Percentiles rank a stretch among this genome's conserved stretches.
Evolutionary conservation across 23 tunicate genomes (phyloP).

Genomic region (Pegea sp.): DNA sequence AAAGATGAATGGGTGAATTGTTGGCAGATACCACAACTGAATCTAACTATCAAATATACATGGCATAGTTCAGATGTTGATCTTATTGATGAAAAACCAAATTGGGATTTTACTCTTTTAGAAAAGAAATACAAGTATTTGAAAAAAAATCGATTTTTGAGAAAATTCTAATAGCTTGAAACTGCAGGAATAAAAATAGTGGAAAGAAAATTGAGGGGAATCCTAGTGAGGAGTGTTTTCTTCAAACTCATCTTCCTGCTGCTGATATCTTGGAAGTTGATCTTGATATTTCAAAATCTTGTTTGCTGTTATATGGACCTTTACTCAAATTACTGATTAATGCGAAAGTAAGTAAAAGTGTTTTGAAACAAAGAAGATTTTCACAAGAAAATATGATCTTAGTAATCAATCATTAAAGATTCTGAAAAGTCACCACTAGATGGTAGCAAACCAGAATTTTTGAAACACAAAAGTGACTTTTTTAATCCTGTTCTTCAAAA

Average conservation of each 20-base stretch:
- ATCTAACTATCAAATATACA: constrained; percentile 25
- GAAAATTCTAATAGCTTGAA: too few relatives aligned
- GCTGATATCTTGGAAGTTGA: constrained; percentile 53
- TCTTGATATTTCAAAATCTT: constrained; percentile 24
- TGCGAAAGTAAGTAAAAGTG: constrained; percentile 41
- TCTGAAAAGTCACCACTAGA: too few relatives aligned
- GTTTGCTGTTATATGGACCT: constrained; percentile 60
- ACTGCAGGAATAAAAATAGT: too few relatives aligned
- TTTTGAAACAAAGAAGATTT: neutral
- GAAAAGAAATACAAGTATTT: constrained; percentile 1
- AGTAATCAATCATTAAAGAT: too few relatives aligned
- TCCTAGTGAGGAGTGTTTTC: too few relatives aligned
- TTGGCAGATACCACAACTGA: constrained; percentile 42
- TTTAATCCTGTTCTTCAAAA: too few relatives aligned
- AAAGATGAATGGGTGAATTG: constrained; percentile 55
- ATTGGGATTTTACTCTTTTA: neutral
- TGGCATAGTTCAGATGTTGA: constrained; percentile 66
- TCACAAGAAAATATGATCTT: too few relatives aligned
- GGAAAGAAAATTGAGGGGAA: too few relatives aligned
- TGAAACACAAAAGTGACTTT: too few relatives aligned
- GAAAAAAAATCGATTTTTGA: too few relatives aligned
- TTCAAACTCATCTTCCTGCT: too few relatives aligned
- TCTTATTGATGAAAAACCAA: neutral
- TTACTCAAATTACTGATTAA: constrained; percentile 31
- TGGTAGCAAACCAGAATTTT: too few relatives aligned